Conservation (phyloP, 35 echinoderm and acorn worm genomes). For the Eucidaris tribuloides region DNA sequence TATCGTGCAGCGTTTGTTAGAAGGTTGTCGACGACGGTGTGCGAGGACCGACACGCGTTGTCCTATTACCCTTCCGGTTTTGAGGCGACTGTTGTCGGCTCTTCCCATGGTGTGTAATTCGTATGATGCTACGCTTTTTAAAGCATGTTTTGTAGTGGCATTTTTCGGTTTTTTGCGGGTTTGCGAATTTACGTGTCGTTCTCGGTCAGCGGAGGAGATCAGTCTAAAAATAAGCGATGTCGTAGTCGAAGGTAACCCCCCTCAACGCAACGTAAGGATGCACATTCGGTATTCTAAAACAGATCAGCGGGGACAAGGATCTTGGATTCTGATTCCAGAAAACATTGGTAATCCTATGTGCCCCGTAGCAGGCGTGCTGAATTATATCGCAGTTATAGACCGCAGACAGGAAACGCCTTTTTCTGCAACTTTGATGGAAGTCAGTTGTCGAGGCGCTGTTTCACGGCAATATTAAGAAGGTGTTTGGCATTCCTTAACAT, state of each 20-base stretch:
- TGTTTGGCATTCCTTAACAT: not conserved
- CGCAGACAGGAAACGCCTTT: not conserved
- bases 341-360: not conserved
- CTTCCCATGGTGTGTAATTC: not conserved
- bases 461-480: not conserved
- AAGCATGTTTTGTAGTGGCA: not conserved
- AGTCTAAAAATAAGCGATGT: not conserved
- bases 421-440: not conserved
- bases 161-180: not conserved
- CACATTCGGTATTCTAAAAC: not conserved
- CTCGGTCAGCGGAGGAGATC: not conserved
- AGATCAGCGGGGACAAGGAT: not conserved
- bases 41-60: not conserved
- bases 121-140: not conserved
- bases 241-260: not conserved
- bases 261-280: too few relatives aligned
- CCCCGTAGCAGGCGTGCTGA: not conserved
- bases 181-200: not conserved
- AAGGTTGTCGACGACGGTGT: not conserved
- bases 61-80: not conserved
- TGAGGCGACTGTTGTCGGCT: not conserved
- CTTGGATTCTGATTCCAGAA: not conserved
- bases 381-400: not conserved
- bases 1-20: not conserved
- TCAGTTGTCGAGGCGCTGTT: not conserved